Evolutionary conservation across 2,888 invertebrate species (phyloP), one percentile per base, ranked within the genome.

Genomic region (Allolobophora icterica): DNA sequence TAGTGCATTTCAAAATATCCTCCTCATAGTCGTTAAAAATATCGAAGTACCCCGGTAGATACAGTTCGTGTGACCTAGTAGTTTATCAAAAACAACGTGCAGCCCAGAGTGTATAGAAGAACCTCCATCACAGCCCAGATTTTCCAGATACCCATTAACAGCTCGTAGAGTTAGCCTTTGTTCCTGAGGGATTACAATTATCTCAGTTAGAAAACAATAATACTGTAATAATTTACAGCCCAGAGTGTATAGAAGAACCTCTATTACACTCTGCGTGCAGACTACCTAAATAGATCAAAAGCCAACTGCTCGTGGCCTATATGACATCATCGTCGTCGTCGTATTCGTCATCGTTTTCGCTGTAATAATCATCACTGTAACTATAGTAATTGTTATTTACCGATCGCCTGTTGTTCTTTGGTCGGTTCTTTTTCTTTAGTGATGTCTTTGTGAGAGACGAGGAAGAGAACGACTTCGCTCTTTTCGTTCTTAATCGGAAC

Each of bases 401-500:
- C 83, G 3, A 35, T 84, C 2, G 33, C 84, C 19, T 84, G 84
- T 19, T 84, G 33, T 84, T 84, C 84, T 84, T 84, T 35, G 33
- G 84, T 34, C 35, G 89, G n/a, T 34, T 38, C 90, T 91, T 94
- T 93, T 42, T 94, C 94, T 95, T 97, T 97, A 92, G 98, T 98
- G 96, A 99, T 98, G 96, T 99, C 98, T 96, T 99, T 99, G 96
- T 98, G 98, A 38, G 98, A 98, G 92, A 98, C 98, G 95, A 99
- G 97, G 96, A 98, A 99, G 94, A 99, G 96, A 58, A 99, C 99
- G 94, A 99, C 98, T 96, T 98, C 98, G 93, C 98, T 97, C 96
- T 99, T 99, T 96, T 99, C 99, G 96, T 99, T 99, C 96, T 99
- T 99, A 96, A 99, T 99, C 95, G 99, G 99, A 92, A 99, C 98